Evolutionary conservation across 2,113 vertebrate genomes (phyloP), one percentile per base, ranked within the genome.

Genomic region (Neogobius melanostomus): DNA sequence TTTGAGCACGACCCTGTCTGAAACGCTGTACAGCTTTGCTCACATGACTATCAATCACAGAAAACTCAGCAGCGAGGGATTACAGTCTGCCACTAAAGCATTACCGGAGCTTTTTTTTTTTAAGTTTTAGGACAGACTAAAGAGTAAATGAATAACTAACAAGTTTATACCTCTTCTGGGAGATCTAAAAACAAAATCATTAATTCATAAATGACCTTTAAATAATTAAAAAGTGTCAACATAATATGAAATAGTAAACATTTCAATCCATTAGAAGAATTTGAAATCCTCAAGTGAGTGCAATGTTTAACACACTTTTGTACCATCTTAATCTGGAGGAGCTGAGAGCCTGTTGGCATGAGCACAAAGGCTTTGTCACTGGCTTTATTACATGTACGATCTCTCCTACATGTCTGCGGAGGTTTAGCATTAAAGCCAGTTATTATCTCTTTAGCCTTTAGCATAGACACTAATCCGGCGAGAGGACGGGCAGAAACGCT

Each of bases 361-460:
- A 61, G 10, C 16, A 48, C 44, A 48, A 43, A 2, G 28, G 57
- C 60, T 21, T 56, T 51, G 28, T 21, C 17, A 21, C 16, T 45
- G 69, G 28, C 60, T 75, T 70, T 66, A 69, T 75, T 16, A 53
- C 42, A n/a, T 45, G 46, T 64, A 68, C 65, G 21, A 45, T 74
- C 72, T 57, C 69, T 60, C 70, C 60, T 60, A 5, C 28, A 36
- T 36, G 68, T 64, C 73, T 70, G 82, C 1, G 7, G 72, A 86
- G 85, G 76, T 85, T 80, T 70, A 63, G 54, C 60, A 77, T 76
- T 75, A 85, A 87, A 83, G 64, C 77, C 72, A 62, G 76, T 86
- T 87, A 89, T 91, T 88, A 87, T 88, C 88, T 84, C 82, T 74
- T 87, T 73, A 82, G 82, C 71, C 82, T 76, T 86, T 67, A 77